Evolutionary conservation across 2,113 vertebrate genomes (phyloP).

Genomic region (Myodes glareolus): DNA sequence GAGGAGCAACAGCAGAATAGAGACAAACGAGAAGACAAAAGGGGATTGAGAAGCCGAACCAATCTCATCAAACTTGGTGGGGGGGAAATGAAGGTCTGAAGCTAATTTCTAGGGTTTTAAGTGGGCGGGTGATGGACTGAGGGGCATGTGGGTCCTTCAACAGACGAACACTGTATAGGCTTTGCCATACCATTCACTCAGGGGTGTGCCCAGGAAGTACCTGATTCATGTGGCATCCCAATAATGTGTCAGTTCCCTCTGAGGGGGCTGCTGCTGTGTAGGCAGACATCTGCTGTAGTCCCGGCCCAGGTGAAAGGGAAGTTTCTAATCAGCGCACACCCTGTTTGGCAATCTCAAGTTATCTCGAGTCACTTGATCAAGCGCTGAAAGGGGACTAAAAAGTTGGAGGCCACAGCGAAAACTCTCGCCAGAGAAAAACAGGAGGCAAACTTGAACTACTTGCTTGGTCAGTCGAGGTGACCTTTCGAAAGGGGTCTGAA

Average conservation of each 20-base stretch:
- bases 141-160: background rate
- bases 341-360: background rate
- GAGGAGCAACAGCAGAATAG: background rate
- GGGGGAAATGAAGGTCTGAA: background rate
- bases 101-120: background rate
- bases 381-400: background rate
- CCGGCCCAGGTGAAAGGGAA: background rate
- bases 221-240: background rate
- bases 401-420: slow-evolving; percentile 29
- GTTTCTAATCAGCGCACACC: background rate
- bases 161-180: rapidly evolving
- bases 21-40: background rate
- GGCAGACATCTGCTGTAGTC: background rate
- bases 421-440: slow-evolving; percentile 61
- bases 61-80: background rate
- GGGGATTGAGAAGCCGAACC: rapidly evolving
- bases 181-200: background rate
- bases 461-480: slow-evolving; percentile 58
- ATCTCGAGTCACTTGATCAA: background rate
- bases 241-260: background rate
- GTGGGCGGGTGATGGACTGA: background rate
- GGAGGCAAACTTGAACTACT: slow-evolving; percentile 76
- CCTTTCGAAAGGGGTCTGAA: slow-evolving; percentile 79
- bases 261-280: background rate
- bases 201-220: background rate